Percentiles rank a stretch among this genome's conserved stretches.
These are phyloP conservation scores for Chaetodon auriga DNA, from an alignment of 2,113 vertebrate species.

Conservation along the genomic window DNA sequence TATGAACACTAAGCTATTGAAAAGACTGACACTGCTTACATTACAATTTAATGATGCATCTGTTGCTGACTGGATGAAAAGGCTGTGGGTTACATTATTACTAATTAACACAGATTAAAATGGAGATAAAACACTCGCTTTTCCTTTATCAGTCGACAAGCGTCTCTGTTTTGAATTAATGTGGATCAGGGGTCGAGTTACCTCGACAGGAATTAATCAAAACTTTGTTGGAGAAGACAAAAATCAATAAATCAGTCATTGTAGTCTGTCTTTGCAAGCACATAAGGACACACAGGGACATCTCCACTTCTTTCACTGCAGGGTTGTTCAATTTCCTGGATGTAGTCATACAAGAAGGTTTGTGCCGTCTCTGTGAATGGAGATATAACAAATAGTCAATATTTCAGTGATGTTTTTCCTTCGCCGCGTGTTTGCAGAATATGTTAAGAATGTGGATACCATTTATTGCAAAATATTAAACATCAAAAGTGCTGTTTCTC, in stretches of 20 bases:
- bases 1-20: not conserved
- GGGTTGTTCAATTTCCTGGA: constrained; percentile 14
- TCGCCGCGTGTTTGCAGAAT: constrained; percentile 26
- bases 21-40: not conserved
- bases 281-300: constrained; percentile 50
- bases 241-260: constrained; percentile 50
- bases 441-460: not conserved
- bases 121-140: constrained; percentile 33
- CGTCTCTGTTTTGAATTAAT: constrained; percentile 37
- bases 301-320: constrained; percentile 14
- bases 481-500: constrained; percentile 8
- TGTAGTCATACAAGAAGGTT: constrained; percentile 2
- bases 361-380: constrained; percentile 3
- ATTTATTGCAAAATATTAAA: constrained; percentile 45
- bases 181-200: constrained; percentile 42
- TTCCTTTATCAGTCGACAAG: constrained; percentile 26
- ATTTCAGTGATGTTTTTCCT: not conserved
- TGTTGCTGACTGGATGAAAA: not conserved
- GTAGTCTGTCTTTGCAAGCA: constrained; percentile 11
- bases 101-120: constrained; percentile 46
- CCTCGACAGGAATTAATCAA: constrained; percentile 45
- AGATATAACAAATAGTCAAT: not conserved
- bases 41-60: not conserved
- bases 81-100: not conserved
- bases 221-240: constrained; percentile 34